Conservation (phyloP, 2,113 vertebrate species). For the Pithys albifrons region DNA sequence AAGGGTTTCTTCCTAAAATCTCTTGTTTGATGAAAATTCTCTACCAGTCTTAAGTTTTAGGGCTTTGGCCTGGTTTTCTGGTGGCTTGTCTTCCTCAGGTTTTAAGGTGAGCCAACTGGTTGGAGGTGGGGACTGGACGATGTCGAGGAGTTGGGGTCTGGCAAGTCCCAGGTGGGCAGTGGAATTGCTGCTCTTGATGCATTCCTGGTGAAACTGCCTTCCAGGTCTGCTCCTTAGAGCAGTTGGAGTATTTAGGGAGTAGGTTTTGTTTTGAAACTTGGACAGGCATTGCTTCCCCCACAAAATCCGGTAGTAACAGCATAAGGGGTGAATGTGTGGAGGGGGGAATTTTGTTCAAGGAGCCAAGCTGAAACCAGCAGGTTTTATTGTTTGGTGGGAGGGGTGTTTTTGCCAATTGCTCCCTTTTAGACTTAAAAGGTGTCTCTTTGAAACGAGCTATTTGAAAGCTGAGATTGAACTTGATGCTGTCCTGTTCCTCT, state of each 20-base stretch:
- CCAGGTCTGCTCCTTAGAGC: background rate
- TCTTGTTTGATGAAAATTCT: background rate
- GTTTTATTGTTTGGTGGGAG: background rate
- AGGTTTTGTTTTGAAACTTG: background rate
- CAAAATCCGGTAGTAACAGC: background rate
- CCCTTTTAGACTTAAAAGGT: background rate
- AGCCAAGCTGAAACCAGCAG: background rate
- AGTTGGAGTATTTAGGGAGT: background rate
- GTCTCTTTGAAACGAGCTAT: background rate
- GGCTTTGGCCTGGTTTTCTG: background rate
- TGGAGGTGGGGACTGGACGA: background rate
- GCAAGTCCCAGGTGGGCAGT: background rate
- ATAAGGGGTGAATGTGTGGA: rapidly evolving
- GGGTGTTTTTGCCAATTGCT: background rate
- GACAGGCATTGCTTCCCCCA: background rate
- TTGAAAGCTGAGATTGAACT: background rate
- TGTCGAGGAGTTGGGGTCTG: background rate
- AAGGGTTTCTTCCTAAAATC: background rate
- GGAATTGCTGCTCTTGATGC: background rate
- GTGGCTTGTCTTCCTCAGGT: background rate
- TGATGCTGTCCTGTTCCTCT: background rate
- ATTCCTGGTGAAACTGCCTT: background rate
- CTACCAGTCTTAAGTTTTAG: background rate
- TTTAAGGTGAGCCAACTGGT: background rate
- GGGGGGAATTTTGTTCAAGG: background rate